Percentiles rank a stretch among this genome's conserved stretches.
These are phyloP conservation scores for Pheosia gnoma DNA, from an alignment of 2,888 invertebrate species.

Conservation along the genomic window DNA sequence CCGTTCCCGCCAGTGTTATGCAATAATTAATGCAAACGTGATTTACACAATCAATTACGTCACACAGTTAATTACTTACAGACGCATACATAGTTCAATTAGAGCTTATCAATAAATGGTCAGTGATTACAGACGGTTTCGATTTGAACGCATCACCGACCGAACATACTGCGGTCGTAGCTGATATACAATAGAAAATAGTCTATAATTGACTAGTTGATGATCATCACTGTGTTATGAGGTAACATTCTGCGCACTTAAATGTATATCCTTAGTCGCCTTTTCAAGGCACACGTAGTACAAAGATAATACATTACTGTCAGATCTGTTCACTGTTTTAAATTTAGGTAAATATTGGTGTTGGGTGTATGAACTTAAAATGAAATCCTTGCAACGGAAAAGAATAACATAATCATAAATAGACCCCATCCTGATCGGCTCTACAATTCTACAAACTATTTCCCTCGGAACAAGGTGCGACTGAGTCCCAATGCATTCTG, in stretches of 20 bases:
- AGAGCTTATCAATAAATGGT: constrained; percentile 61
- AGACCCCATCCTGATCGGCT: constrained; percentile 10
- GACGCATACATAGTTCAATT: constrained; percentile 52
- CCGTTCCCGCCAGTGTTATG: too few species aligned
- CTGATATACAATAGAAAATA: not conserved
- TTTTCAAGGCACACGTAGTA: too few species aligned
- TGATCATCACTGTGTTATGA: too few species aligned
- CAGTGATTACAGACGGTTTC: constrained; percentile 55
- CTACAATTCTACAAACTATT: constrained; percentile 35
- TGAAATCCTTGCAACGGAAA: not conserved
- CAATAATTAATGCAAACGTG: too few species aligned
- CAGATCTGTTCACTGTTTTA: too few species aligned
- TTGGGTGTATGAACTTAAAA: too few species aligned
- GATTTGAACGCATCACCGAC: constrained; percentile 19
- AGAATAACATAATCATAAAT: not conserved
- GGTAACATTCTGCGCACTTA: too few species aligned
- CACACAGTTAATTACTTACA: constrained; percentile 44
- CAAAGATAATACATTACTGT: too few species aligned
- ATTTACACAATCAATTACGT: constrained; percentile 37
- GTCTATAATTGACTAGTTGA: too few species aligned
- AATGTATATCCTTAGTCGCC: too few species aligned
- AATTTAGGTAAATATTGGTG: too few species aligned
- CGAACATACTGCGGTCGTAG: not conserved
- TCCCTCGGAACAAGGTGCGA: constrained; percentile 20
- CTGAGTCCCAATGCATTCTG: not conserved